Percentiles rank a stretch among this genome's conserved stretches.
phyloP scores from a whole-genome alignment of 2,797 vertebrate species.

The Nyctibius grandis region DNA sequence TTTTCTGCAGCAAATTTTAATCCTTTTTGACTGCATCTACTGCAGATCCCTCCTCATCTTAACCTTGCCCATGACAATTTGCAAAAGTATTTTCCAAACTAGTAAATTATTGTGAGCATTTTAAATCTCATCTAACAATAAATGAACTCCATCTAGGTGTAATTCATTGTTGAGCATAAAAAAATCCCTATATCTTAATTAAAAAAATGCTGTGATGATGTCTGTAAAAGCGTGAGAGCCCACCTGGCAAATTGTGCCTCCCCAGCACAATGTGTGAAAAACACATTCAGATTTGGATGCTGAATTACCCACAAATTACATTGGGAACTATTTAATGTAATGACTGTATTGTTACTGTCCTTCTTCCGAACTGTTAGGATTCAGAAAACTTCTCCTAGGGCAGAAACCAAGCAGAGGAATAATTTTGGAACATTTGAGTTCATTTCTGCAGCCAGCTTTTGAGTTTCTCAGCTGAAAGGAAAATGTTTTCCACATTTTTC shows the following conservation, averaged over 20 bases:
- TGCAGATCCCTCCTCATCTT: background rate
- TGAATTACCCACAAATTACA: too few species aligned
- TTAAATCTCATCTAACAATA: background rate
- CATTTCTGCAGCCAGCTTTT: background rate
- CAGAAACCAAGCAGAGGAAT: background rate
- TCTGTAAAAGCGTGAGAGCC: background rate
- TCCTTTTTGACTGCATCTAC: background rate
- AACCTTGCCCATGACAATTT: background rate
- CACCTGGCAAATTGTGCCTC: background rate
- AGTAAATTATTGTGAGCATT: background rate
- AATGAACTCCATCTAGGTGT: fast-evolving
- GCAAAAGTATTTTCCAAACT: background rate
- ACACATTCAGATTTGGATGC: background rate
- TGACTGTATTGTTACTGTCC: background rate
- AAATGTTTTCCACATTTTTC: background rate
- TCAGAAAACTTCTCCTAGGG: background rate
- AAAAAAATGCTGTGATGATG: background rate
- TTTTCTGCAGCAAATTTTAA: background rate
- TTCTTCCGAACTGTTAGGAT: background rate
- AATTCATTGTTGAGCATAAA: background rate
- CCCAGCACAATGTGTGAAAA: background rate
- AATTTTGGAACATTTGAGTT: background rate
- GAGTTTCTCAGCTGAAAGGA: background rate
- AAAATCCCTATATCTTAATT: fast-evolving
- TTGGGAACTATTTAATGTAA: background rate